Conservation (phyloP, 2,888 invertebrate species). For the Andrena camellia region DNA sequence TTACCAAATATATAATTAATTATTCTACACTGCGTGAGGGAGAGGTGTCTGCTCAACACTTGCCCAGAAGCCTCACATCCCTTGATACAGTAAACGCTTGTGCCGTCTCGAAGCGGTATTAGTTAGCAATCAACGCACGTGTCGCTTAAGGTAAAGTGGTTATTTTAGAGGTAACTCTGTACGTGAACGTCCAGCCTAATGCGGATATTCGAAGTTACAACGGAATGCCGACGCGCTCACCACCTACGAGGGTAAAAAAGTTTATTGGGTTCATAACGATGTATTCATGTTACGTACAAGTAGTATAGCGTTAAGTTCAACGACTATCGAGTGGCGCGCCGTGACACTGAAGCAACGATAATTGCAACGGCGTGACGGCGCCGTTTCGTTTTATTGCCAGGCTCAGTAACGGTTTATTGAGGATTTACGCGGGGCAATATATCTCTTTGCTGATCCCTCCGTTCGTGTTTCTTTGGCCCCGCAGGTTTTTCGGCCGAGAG, state of each 20-base stretch:
- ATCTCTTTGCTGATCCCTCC: constrained; percentile 73
- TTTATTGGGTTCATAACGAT: constrained; percentile 57
- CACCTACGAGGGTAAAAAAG: constrained; percentile 45
- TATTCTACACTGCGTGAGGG: no score
- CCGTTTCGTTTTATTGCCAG: constrained; percentile 75
- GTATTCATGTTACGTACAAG: constrained; percentile 54
- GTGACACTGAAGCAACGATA: constrained; percentile 72
- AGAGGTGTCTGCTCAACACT: no score
- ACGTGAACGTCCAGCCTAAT: constrained; percentile 51
- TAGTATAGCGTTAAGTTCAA: constrained; percentile 54
- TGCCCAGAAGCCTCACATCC: no score
- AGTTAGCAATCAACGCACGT: constrained; percentile 31
- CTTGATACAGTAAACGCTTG: not conserved
- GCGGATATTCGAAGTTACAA: constrained; percentile 28
- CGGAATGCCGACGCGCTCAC: constrained; percentile 15
- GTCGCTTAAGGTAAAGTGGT: constrained; percentile 8
- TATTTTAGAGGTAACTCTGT: constrained; percentile 3
- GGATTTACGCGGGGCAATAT: constrained; percentile 75
- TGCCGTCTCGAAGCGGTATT: not conserved
- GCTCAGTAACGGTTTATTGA: constrained; percentile 76
- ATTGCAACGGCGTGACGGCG: constrained; percentile 74
- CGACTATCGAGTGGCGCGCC: constrained; percentile 59
- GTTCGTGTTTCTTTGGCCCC: constrained; percentile 74
- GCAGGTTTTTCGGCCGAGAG: constrained; percentile 73
- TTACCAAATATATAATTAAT: no score